Conservation (phyloP, 2,888 invertebrate species). For the Psylliodes chrysocephalus region DNA sequence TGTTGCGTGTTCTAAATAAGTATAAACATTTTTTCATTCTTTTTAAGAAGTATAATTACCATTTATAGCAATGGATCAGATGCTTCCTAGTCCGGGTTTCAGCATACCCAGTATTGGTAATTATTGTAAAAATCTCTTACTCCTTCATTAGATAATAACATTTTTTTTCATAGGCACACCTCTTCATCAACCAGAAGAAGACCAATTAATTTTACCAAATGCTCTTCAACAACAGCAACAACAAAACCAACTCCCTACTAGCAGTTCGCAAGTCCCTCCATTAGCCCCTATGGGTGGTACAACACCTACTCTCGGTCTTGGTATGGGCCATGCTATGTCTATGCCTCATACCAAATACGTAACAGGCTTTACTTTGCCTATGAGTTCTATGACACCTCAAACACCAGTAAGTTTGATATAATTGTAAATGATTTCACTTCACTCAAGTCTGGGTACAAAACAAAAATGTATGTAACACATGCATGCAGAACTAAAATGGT, state of each 20-base stretch:
- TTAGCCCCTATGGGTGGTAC: constrained; percentile 68
- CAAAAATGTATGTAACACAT: too few species aligned
- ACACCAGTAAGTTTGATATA: constrained; percentile 82
- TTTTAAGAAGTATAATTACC: background rate
- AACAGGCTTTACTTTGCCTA: constrained; percentile 78
- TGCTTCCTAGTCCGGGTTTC: constrained; percentile 89
- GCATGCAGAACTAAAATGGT: too few species aligned
- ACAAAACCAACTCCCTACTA: constrained; percentile 56
- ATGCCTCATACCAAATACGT: constrained; percentile 78
- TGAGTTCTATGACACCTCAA: constrained; percentile 85
- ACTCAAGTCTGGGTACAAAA: too few species aligned
- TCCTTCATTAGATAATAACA: background rate
- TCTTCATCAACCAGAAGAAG: constrained; percentile 89
- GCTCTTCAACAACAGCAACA: constrained; percentile 80
- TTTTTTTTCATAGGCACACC: constrained; percentile 74
- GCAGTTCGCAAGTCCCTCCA: constrained; percentile 68
- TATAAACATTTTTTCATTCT: too few species aligned
- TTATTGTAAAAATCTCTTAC: background rate
- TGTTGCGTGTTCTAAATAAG: too few species aligned
- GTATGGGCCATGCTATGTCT: constrained; percentile 73
- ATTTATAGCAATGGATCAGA: constrained; percentile 82
- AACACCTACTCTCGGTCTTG: constrained; percentile 72
- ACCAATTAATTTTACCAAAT: constrained; percentile 88
- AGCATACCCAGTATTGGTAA: constrained; percentile 86
- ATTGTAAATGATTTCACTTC: too few species aligned